Evolutionary conservation across 2,113 vertebrate genomes (phyloP).

Genomic region (Chascanopsetta lugubris): DNA sequence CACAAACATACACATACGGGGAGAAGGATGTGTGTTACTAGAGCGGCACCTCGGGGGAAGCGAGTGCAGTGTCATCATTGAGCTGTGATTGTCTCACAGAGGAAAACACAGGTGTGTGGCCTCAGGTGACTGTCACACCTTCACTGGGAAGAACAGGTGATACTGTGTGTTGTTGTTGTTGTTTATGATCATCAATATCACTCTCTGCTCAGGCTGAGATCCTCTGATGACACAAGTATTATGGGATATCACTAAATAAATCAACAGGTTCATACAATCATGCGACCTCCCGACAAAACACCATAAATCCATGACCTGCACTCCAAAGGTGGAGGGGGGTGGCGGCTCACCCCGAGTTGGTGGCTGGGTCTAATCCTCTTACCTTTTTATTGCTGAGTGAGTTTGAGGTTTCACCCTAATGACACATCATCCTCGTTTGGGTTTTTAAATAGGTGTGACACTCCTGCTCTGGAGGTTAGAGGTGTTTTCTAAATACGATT

Average conservation of each 20-base stretch:
- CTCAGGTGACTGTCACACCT: neutral
- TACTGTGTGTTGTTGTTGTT: too few relatives aligned
- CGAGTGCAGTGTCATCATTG: conserved; percentile 28
- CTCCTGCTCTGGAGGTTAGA: conserved; percentile 37
- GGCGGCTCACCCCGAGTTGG: conserved; percentile 21
- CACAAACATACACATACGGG: neutral
- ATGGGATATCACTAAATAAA: conserved; percentile 47
- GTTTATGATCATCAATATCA: too few relatives aligned
- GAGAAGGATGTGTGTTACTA: conserved; percentile 41
- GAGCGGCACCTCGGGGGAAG: conserved; percentile 16
- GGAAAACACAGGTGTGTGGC: conserved; percentile 10
- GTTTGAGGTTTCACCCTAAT: conserved; percentile 47
- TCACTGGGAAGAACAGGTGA: conserved; percentile 10
- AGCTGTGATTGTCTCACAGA: conserved; percentile 17
- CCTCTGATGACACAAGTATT: conserved; percentile 46
- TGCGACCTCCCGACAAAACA: neutral
- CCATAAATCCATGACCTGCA: conserved; percentile 24
- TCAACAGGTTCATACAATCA: conserved; percentile 19
- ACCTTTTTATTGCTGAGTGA: conserved; percentile 43
- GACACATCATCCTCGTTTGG: conserved; percentile 58
- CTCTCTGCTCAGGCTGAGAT: too few relatives aligned
- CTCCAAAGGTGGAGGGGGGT: neutral
- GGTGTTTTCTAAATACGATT: conserved; percentile 42
- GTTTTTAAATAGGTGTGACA: conserved; percentile 66
- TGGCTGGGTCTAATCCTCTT: conserved; percentile 60